Base-by-base conservation (phyloP, 2,888 invertebrate species). In the Drosophila quinaria region DNA sequence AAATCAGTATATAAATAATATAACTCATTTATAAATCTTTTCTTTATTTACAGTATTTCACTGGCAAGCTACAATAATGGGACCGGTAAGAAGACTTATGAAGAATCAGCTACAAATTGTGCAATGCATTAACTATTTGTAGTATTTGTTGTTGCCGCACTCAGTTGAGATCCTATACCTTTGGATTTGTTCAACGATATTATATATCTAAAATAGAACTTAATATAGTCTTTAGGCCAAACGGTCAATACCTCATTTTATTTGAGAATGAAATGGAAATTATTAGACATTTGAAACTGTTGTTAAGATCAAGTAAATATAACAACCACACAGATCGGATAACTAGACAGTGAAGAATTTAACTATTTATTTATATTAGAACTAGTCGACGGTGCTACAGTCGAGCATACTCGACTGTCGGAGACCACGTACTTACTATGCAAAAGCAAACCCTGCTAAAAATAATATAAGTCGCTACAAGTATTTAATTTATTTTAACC, bases 51-150 rank as follows among this genome's bases (percentile, higher is more conserved):
- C 95, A 98, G 98, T 99, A 94, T 99, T 99, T 95, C 99, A 99
- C 94, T 99, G 99, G 99, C 99, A 99, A 95, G 99, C 99, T 94
- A 99, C 99, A 95, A 99, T 99, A 94, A 98, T 99, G 98, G 99
- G 99, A 94, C 99, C 99, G 92, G 92, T 92, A 92, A 92, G 92
- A 75, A 55, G 67, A 52, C 49, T 25, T 5, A 25, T 5, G 9
- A 46, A 4, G 46, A 58, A 60, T 52, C 50, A 56, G n/a, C 49
- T 54, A 46, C 44, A 17, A 15, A 41, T 15, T 58, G 22, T 42
- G 17, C 49, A 74, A 59, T 52, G 37, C 9, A 37, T 54, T 51
- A 55, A 8, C 5, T 19, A 13, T 33, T 47, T 31, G 35, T 29
- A 56, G 22, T 56, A 19, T 17, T 42, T 60, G 9, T 17, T 31